Conservation (phyloP, 2,113 vertebrate species). For the Alethe castanea region DNA sequence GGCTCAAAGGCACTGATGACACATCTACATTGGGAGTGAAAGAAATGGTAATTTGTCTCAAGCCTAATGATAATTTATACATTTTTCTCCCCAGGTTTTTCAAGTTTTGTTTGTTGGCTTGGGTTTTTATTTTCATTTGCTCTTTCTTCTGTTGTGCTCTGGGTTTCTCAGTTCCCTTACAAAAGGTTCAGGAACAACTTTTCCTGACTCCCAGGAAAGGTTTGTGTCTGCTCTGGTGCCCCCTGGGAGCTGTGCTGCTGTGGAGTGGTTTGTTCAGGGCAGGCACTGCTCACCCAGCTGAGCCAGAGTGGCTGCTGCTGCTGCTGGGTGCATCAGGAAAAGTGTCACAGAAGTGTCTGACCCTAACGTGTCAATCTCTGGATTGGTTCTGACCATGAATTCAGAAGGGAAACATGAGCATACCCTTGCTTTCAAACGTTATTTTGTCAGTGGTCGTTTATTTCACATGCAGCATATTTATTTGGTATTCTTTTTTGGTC, state of each 20-base stretch:
- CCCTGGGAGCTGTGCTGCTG: not conserved
- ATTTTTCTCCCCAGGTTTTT: not conserved
- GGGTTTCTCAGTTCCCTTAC: not conserved
- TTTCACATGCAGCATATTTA: not conserved
- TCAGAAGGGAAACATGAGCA: not conserved
- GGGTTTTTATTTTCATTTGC: not conserved
- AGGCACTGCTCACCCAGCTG: not conserved
- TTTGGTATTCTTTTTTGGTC: not conserved
- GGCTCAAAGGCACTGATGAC: not conserved
- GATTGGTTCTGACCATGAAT: not conserved
- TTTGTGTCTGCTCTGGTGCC: not conserved
- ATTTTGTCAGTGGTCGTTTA: not conserved
- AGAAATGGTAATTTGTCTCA: not conserved
- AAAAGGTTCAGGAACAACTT: not conserved
- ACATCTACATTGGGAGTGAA: not conserved
- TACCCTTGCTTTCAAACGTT: not conserved
- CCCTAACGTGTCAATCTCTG: not conserved
- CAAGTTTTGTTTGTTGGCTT: not conserved
- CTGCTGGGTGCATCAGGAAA: not conserved
- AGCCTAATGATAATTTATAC: not conserved
- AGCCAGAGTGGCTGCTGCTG: not conserved
- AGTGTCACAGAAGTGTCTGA: accelerated
- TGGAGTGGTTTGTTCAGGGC: not conserved
- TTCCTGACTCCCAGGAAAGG: not conserved
- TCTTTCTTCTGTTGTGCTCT: not conserved